Evolutionary conservation across 2,113 vertebrate genomes (phyloP), one percentile per base, ranked within the genome.

Genomic region (Glaucidium brasilianum): DNA sequence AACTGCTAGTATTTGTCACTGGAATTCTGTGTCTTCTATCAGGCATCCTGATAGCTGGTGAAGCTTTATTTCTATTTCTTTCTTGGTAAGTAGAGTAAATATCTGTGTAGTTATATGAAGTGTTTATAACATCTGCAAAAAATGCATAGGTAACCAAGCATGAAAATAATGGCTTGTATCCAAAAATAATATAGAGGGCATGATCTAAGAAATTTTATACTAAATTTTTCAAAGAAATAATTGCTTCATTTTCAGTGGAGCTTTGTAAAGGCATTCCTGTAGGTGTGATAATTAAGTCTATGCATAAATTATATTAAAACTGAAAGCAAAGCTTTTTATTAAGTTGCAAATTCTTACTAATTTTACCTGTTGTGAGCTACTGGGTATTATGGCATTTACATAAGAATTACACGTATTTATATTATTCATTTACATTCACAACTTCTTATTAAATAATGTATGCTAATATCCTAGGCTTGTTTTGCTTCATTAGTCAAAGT

Each of bases 91-190:
- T 62, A 69, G 98, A 97, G 55, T 95, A 93, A 98, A 91, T 98
- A 96, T 96, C 97, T 74, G 95, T 96, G 64, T 98, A 98, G 13
- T 96, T 96, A 81, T 98, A 98, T 27, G 97, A 75, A 43, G 97
- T 95, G 82, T 97, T 97, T 97, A 98, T 97, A 95, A 98, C 97
- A 94, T 99, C 99, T 99, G 97, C 55, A 84, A 92, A 83, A 95
- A 97, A 41, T 63, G 56, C 91, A 60, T 59, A 97, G 45, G 91
- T 4, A 11, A 66, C 52, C 86, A 49, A 88, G 91, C 20, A 92
- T 77, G 75, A 95, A 67, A 96, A 85, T 71, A 75, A 79, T 17
- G 53, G 47, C 22, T 82, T 72, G 15, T 52, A 73, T 67, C 56
- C 77, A 34, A 91, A 93, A 64, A 19, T 39, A 52, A 8, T 21